These are phyloP conservation scores for Emydocephalus ijimae DNA, from an alignment of 2,113 vertebrate species.

Conservation along the genomic window DNA sequence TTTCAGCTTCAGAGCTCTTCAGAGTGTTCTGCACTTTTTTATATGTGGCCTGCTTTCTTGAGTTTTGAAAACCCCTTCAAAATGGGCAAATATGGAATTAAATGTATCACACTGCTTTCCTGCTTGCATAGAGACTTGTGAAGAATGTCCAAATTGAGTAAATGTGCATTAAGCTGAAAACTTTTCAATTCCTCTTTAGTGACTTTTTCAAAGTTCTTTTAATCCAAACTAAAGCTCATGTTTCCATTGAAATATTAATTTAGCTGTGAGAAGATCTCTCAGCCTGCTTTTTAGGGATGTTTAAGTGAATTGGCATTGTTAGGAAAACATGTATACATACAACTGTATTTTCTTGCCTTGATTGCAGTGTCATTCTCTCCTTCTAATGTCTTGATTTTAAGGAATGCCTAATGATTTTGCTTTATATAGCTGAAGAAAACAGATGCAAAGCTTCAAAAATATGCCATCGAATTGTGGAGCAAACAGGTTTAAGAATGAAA, in stretches of 20 bases:
- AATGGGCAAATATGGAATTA: not conserved
- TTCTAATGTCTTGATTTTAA: not conserved
- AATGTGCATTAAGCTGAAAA: not conserved
- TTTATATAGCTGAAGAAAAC: not conserved
- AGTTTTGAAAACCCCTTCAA: too few relatives aligned
- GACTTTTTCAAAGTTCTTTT: not conserved
- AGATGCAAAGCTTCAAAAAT: not conserved
- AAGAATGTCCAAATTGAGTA: not conserved
- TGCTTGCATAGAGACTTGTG: not conserved
- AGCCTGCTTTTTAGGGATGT: not conserved
- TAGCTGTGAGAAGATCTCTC: not conserved
- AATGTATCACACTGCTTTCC: not conserved
- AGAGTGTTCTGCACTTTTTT: too few relatives aligned
- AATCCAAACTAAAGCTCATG: not conserved
- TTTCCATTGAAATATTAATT: not conserved
- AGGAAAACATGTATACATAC: not conserved
- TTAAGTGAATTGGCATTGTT: not conserved
- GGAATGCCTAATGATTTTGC: not conserved
- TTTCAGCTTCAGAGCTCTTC: too few relatives aligned
- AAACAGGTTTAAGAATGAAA: slow-evolving; percentile 43
- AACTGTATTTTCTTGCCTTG: not conserved
- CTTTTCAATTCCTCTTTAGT: not conserved
- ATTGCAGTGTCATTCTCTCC: not conserved
- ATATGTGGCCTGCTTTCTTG: too few relatives aligned
- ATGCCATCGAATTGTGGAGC: slow-evolving; percentile 49